phyloP scores from a whole-genome alignment of 2,888 invertebrate genomes.

The Acutogordius australiensis region DNA sequence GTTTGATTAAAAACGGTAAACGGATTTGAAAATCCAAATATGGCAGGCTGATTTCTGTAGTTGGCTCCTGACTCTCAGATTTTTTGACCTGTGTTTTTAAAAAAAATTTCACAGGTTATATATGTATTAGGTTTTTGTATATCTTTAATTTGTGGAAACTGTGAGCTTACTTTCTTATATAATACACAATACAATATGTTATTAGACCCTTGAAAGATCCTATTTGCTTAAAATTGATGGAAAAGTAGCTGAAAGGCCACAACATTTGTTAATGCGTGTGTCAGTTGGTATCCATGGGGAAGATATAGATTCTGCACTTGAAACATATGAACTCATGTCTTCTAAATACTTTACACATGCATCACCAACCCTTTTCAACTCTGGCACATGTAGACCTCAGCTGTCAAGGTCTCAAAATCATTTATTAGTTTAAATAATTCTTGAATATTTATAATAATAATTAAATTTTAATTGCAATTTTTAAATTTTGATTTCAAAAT shows the following conservation, averaged over 20 bases:
- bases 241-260: conserved; percentile 75
- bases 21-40: no score
- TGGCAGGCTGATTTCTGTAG: no score
- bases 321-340: conserved; percentile 76
- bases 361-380: conserved; percentile 78
- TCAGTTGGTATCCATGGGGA: conserved; percentile 78
- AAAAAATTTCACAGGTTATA: no score
- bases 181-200: neutral
- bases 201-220: conserved; percentile 56
- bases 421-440: no score
- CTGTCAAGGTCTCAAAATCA: conserved; percentile 62
- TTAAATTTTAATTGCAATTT: neutral
- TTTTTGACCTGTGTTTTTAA: no score
- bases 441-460: no score
- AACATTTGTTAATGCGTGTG: conserved; percentile 93
- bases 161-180: no score
- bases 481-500: neutral
- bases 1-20: no score
- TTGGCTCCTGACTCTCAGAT: no score
- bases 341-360: conserved; percentile 88
- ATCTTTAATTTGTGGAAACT: no score
- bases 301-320: conserved; percentile 62
- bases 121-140: no score
- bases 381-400: conserved; percentile 64
- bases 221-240: conserved; percentile 66